phyloP scores from a whole-genome alignment of 2,888 invertebrate genomes.

The Taphrorychus bicolor region DNA sequence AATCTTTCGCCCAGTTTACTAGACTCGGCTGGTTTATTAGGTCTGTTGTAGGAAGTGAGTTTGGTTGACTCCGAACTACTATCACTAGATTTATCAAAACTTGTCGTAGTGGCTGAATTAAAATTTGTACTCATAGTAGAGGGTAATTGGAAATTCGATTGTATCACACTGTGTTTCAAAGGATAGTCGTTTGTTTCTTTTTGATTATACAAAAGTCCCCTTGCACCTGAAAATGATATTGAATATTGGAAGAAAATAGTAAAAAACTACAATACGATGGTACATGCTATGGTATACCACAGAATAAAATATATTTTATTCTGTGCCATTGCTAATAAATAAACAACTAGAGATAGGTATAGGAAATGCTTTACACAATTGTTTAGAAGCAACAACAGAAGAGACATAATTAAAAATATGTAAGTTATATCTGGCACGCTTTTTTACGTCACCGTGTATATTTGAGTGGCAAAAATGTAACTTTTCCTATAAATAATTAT shows the following conservation, averaged over 20 bases:
- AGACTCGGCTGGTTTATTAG: constrained; percentile 14
- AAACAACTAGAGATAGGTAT: too few species aligned
- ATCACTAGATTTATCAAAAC: constrained; percentile 35
- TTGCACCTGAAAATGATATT: constrained; percentile 46
- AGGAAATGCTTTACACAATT: too few species aligned
- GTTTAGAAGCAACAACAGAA: too few species aligned
- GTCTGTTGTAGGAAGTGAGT: constrained; percentile 47
- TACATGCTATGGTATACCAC: too few species aligned
- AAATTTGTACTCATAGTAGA: constrained; percentile 19
- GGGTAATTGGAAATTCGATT: constrained; percentile 14
- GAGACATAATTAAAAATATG: too few species aligned
- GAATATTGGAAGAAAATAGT: not conserved
- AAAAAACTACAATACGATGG: too few species aligned
- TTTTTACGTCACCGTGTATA: too few species aligned
- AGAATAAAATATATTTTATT: too few species aligned
- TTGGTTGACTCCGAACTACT: constrained; percentile 52
- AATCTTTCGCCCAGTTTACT: not conserved
- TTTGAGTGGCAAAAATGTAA: too few species aligned
- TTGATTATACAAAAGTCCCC: constrained; percentile 47
- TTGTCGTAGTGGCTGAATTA: constrained; percentile 23
- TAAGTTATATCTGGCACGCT: too few species aligned
- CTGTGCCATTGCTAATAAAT: not conserved
- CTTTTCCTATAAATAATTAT: not conserved
- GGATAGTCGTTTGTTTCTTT: constrained; percentile 10
- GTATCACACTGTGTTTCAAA: not conserved